Evolutionary conservation across 2,888 invertebrate species (phyloP), one percentile per base, ranked within the genome.

Genomic region (Scaptomyza parva): DNA sequence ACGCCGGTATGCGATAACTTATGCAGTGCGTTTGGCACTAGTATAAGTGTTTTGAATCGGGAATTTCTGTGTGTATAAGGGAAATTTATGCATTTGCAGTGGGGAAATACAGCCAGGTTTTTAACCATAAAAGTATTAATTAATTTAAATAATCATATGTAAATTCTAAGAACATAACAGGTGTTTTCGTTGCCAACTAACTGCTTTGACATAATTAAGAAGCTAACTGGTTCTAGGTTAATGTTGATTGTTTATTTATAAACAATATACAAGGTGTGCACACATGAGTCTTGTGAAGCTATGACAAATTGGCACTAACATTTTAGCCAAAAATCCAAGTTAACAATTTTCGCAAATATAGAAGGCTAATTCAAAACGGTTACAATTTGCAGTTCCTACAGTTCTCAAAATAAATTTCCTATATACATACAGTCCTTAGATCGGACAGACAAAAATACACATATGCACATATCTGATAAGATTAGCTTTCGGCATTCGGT

Each of bases 1-100:
- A 30, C 35, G 48, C 54, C 24, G 53, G 35, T 28, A 55, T 48
- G 9, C 35, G 40, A n/a, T 41, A 22, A 52, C 26, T 28, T 28
- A 11, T 24, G 30, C 20, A 26, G 45, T n/a, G 40, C 20, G 18
- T 7, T 12, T 20, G 8, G 5, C 35, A 22, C 7, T 41, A 6
- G 20, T 40, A 40, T 40, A 37, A 37, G 37, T 17, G 37, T 40
- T 40, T 40, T 40, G 17, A 2, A 9, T 4, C 17, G 37, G 37
- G 14, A 2, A 8, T 17, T 37, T 37, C 9, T 37, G 2, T 37
- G 37, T 12, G 7, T 12, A 2, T 2, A 30, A 1, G 28, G 28
- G 28, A 30, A 30, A 28, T 28, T 9, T 28, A 9, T 4, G 5
- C 1, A 1, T 24, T 4, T n/a, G n/a, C n/a, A n/a, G n/a, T n/a